A percentile compares a stretch with the other conserved stretches of the same genome.
Conservation (phyloP, 23 tunicate genomes). For the Pegea sp. region DNA sequence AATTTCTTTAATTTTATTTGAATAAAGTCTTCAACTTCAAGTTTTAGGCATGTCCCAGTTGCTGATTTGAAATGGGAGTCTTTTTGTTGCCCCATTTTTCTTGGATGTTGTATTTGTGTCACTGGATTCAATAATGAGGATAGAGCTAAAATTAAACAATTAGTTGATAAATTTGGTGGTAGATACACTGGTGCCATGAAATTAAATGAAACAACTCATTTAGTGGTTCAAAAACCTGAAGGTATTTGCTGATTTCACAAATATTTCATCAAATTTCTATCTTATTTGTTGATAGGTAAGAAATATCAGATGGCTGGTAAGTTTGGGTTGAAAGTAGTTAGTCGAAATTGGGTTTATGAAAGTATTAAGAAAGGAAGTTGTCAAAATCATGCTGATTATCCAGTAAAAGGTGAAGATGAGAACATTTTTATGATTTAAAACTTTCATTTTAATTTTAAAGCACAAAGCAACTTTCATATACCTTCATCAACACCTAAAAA, state of each 20-base stretch:
- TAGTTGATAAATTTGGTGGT: constrained; percentile 70
- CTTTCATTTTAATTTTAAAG: too few relatives aligned
- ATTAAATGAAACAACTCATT: constrained; percentile 58
- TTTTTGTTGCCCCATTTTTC: constrained; percentile 68
- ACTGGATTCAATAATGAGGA: constrained; percentile 47
- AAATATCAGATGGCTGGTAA: constrained; percentile 48
- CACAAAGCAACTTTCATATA: too few relatives aligned
- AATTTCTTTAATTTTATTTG: background rate
- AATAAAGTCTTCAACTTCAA: background rate
- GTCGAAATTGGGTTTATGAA: constrained; percentile 42
- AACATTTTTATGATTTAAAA: too few relatives aligned
- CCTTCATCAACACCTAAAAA: too few relatives aligned
- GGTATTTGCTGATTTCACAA: too few relatives aligned
- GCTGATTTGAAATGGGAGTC: constrained; percentile 67
- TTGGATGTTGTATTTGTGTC: constrained; percentile 54
- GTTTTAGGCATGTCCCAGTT: constrained; percentile 38
- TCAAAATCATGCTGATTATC: constrained; percentile 42
- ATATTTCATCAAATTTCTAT: too few relatives aligned
- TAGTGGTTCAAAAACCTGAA: constrained; percentile 68
- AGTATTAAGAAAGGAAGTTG: constrained; percentile 60
- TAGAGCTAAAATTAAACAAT: constrained; percentile 28
- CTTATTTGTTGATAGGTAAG: constrained; percentile 16
- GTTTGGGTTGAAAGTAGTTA: constrained; percentile 82
- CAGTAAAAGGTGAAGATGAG: constrained; percentile 7
- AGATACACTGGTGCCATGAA: constrained; percentile 73